Conservation (phyloP, 2,797 vertebrate species). For the Hydrophis major region DNA sequence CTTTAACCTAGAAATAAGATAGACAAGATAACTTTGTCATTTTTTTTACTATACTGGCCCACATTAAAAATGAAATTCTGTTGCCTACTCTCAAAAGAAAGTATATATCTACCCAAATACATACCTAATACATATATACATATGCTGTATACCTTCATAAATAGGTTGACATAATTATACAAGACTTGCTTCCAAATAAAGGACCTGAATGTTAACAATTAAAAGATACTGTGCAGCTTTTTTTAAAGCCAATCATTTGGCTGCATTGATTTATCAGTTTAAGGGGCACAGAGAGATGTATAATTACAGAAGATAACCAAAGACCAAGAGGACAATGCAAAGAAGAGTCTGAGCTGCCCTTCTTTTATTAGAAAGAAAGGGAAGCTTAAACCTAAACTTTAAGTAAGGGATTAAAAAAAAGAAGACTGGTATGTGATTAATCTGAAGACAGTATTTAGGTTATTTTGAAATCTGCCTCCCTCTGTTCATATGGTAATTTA, state of each 20-base stretch:
- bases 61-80: background rate
- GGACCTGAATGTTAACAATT: background rate
- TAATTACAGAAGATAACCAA: background rate
- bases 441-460: background rate
- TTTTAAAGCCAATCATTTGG: background rate
- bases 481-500: background rate
- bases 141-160: background rate
- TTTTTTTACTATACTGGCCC: background rate
- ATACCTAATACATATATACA: background rate
- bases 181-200: background rate
- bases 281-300: background rate
- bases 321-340: background rate
- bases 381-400: background rate
- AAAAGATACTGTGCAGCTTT: background rate
- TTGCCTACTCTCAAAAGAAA: background rate
- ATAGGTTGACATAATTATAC: background rate
- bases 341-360: background rate
- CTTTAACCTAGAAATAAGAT: background rate
- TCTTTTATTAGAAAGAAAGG: background rate
- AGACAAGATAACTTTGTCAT: background rate
- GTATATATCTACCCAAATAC: background rate
- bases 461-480: background rate
- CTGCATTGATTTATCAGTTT: background rate
- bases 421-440: background rate
- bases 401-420: background rate